Evolutionary conservation across 2,888 invertebrate species (phyloP), one percentile per base, ranked within the genome.

Genomic region (Lapara coniferarum): DNA sequence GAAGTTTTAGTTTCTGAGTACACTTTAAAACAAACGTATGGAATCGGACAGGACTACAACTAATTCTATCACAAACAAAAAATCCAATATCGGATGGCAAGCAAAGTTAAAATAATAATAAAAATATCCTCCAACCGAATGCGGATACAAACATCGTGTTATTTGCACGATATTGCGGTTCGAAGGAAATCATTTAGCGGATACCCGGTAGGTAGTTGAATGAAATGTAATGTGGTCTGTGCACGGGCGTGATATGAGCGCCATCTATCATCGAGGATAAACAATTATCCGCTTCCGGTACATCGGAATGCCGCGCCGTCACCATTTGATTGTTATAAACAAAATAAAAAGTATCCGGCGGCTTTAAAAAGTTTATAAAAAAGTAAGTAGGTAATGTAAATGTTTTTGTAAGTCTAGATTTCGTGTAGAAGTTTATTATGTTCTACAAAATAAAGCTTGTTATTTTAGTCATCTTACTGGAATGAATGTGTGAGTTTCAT

Each of bases 211-310:
- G 16, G 53, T 56, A 44, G 13, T 12, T 37, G 55, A 67, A 67
- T 56, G 19, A 19, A 55, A 19, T 19, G 19, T 19, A 55, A 10
- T 19, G 53, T 52, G 37, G 6, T 12, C 13, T 37, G 55, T 14
- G 49, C 51, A 14, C 14, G 52, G 51, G 25, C 7, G 19, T 25
- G 66, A 67, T 71, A 71, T 67, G 63, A 71, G 68, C 68, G 71
- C 71, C 72, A 74, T 73, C 75, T 72, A 70, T 69, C 72, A 70
- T 69, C 59, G 44, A 37, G 68, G 66, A 49, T 19, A 51, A 67
- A 56, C 56, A 67, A 63, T 49, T 63, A 63, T 49, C 19, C 63
- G 19, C 12, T 13, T 13, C 13, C 10, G 13, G 46, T 16, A 63
- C 13, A 46, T 19, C 10, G 46, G 46, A 63, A 46, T 46, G 12